Conservation (phyloP, 2,113 vertebrate genomes). For the Archocentrus centrarchus region DNA sequence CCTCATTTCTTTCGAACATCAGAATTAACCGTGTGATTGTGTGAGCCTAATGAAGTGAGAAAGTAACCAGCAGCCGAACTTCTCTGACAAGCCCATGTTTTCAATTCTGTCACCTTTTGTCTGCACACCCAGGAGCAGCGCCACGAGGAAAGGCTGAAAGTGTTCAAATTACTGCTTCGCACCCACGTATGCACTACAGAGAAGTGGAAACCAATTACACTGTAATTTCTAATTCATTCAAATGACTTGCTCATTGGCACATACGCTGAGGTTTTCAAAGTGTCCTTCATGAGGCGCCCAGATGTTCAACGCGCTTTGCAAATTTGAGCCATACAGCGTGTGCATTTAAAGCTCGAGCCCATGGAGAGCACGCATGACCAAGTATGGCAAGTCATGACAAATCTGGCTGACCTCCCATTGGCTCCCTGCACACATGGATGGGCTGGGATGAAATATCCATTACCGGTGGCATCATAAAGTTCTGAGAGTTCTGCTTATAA, state of each 20-base stretch:
- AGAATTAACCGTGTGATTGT: not conserved
- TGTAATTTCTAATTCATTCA: not conserved
- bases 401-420: not conserved
- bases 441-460: not conserved
- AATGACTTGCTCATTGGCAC: not conserved
- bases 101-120: not conserved
- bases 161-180: not conserved
- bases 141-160: not conserved
- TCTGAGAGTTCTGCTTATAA: not conserved
- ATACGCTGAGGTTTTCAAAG: not conserved
- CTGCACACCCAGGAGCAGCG: not conserved
- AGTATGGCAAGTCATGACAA: not conserved
- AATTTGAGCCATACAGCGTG: not conserved
- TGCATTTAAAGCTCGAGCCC: not conserved
- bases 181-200: not conserved
- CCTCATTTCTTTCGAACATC: not conserved
- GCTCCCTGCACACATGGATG: not conserved
- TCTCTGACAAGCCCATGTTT: not conserved
- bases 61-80: not conserved
- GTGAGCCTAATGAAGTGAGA: not conserved
- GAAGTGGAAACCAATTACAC: not conserved
- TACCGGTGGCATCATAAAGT: not conserved
- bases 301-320: not conserved
- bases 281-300: not conserved
- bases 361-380: not conserved